These are phyloP conservation scores for Apis mellifera DNA, from an alignment of 1,140 invertebrate genomes.

Conservation along the genomic window Amel_HAv3.1 CM009932.2:13644001-13644500, in stretches of 20 bases:
- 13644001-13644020: no score
- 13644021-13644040: not conserved
- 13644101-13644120: not conserved
- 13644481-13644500: not conserved
- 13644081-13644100: no score
- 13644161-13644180: not conserved
- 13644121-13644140: no score
- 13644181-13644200: slow-evolving; percentile 30
- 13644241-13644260: slow-evolving; percentile 20
- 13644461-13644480: not conserved
- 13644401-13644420: no score
- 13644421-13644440: no score
- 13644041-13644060: not conserved
- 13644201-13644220: slow-evolving; percentile 4
- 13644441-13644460: no score
- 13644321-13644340: not conserved
- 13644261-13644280: slow-evolving; percentile 1
- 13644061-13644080: not conserved
- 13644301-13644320: not conserved
- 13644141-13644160: no score
- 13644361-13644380: slow-evolving; percentile 17
- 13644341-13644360: not conserved
- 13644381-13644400: not conserved
- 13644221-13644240: slow-evolving; percentile 18
- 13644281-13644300: slow-evolving; percentile 10